Evolutionary conservation across 2,888 invertebrate species (phyloP), one percentile per base, ranked within the genome.

Genomic region (Pharmacophagus antenor): DNA sequence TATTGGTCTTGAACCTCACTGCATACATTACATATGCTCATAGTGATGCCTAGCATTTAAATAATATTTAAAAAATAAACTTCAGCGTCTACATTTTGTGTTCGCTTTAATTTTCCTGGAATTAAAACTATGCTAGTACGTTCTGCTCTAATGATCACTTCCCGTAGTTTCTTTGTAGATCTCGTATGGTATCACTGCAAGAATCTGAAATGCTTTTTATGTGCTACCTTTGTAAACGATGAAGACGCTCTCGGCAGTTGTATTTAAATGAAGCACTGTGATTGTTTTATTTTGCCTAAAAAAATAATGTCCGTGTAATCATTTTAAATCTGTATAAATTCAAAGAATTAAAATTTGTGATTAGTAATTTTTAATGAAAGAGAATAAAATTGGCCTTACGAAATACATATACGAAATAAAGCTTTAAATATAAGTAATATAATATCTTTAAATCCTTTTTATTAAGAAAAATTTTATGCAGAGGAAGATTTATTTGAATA

Each of bases 151-250:
- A 46, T 37, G 60, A 46, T 21, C 31, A 22, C 44, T 53, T 54
- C 58, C 54, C 58, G 58, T 54, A 53, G 49, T 60, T 48, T 44
- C 44, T 23, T 58, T 60, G 54, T 55, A 50, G 18, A 37, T 23
- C 54, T 27, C 50, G 27, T 31, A 44, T 50, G 37, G 23, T 60
- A 55, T 54, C 55, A 31, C 18, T 42, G 10, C 20, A 49, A 42
- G 42, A 48, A 54, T 54, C 49, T 54, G 42, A 48, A 49, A 54
- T 20, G 49, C 15, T 49, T 59, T 54, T 48, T 54, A 42, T 37
- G 15, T 41, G 42, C 10, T 18, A 44, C 7, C 42, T 44, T 44
- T 18, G 42, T 44, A 18, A 44, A 18, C 18, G 8, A 10, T 8
- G 42, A 18, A 18, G 18, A 6, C 42, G 42, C 18, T 17, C 10